These are phyloP conservation scores for Mesochorus sp. DNA, from an alignment of 2,888 invertebrate genomes.

Conservation along the genomic window DNA sequence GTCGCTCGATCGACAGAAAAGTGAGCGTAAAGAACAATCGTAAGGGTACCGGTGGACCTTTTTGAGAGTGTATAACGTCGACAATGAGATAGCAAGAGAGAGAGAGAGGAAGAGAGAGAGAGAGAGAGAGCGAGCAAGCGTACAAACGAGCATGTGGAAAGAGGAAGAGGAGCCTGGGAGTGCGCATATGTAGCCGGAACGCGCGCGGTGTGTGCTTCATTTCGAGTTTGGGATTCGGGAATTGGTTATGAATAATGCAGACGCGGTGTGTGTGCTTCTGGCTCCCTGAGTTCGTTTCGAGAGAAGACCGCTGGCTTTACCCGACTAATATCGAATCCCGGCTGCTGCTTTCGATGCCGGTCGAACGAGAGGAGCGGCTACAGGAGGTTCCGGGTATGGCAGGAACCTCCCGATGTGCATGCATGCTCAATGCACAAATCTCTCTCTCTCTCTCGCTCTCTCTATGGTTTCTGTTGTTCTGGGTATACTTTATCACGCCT, in stretches of 20 bases:
- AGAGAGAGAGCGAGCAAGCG: slow-evolving; percentile 8
- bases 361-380: slow-evolving; percentile 44
- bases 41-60: slow-evolving; percentile 44
- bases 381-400: slow-evolving; percentile 60
- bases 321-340: slow-evolving; percentile 59
- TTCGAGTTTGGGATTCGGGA: slow-evolving; percentile 78
- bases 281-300: slow-evolving; percentile 63
- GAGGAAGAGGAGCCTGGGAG: slow-evolving; percentile 44
- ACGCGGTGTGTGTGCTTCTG: slow-evolving; percentile 57
- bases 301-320: slow-evolving; percentile 57
- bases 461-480: slow-evolving; percentile 33
- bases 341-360: slow-evolving; percentile 47
- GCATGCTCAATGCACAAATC: slow-evolving; percentile 35
- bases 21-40: slow-evolving; percentile 61
- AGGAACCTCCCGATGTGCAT: slow-evolving; percentile 49
- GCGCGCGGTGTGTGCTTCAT: slow-evolving; percentile 67
- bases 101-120: slow-evolving; percentile 28
- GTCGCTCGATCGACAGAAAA: slow-evolving; percentile 50
- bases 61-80: slow-evolving; percentile 43
- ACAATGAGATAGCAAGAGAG: slow-evolving; percentile 46
- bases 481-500: slow-evolving; percentile 57
- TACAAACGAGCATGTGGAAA: slow-evolving; percentile 57
- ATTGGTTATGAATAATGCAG: slow-evolving; percentile 81
- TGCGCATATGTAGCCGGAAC: slow-evolving; percentile 42
- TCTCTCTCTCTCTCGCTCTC: background rate